Base-by-base conservation (phyloP, 2,113 vertebrate species). In the Rattus rattus region DNA sequence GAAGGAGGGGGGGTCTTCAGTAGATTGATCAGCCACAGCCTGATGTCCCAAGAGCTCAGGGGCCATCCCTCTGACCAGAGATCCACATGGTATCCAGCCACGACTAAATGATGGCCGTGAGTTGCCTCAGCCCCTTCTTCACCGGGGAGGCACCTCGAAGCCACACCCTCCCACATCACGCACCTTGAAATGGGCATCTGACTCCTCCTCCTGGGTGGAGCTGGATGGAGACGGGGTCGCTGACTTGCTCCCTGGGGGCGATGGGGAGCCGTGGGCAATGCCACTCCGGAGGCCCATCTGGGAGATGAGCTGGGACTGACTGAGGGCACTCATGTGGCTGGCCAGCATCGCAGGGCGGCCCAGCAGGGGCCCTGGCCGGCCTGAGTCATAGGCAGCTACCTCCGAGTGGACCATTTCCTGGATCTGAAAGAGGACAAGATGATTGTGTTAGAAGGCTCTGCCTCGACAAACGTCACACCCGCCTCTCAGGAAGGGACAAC, bases 191-290 rank as follows among this genome's bases (percentile, higher is more conserved):
- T 99, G 99, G 72, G 99, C 99, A 98, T 99, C 99, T 5, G 99
- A 99, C 97, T 99, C 99, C 98, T 99, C 99, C 98, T 99, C 99
- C 99, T 99, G 99, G 96, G 99, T 99, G 94, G 99, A 99, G 94
- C 99, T 99, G 96, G 99, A 99, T 98, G 99, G 99, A 95, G 99
- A 99, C 76, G 99, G 99, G 30, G 99, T 99, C 59, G 99, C 99
- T 54, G 99, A 99, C 97, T 99, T 99, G 98, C 99, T 99, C 97
- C 99, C 99, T 0, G 99, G 99, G 96, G 99, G 99, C 0, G 99
- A 99, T 28, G 99, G 99, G 97, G 99, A 99, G 94, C 99, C 98
- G n/a, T 99, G 99, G 97, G 99, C 97, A 85, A 99, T 98, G 93
- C 99, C 92, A 1, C 98, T 99, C 67, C 99, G 98, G 97, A 99